A percentile compares a stretch with the other conserved stretches of the same genome.
Evolutionary conservation across 2,113 vertebrate species (phyloP).

Genomic region (Girardinichthys multiradiatus): DNA sequence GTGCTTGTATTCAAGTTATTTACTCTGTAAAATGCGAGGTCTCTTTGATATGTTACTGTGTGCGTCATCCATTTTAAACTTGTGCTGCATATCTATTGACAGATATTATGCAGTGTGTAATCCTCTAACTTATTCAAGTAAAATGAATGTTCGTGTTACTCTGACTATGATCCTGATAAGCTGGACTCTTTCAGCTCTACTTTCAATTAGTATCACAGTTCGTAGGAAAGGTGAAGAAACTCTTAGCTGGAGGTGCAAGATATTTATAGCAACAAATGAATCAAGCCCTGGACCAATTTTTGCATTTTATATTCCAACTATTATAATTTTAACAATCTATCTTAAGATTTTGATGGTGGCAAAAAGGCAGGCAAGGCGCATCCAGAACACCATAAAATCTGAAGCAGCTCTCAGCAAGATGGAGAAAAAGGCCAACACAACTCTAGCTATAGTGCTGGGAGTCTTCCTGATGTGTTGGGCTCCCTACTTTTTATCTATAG

Average conservation of each 20-base stretch:
- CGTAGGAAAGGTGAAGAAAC: not conserved
- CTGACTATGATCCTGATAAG: not conserved
- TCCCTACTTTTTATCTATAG: conserved; percentile 24
- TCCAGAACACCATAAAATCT: conserved; percentile 10
- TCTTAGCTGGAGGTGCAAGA: not conserved
- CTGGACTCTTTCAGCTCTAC: not conserved
- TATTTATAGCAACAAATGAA: not conserved
- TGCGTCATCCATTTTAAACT: not conserved
- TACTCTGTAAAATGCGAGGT: not conserved
- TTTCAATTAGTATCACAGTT: not conserved
- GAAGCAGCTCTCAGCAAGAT: conserved; percentile 1
- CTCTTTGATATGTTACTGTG: not conserved
- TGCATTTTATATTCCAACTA: conserved; percentile 5
- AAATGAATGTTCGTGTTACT: not conserved
- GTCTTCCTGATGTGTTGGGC: conserved; percentile 30
- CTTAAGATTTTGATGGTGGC: conserved; percentile 21
- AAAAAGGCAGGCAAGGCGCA: conserved; percentile 11
- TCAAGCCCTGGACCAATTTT: not conserved
- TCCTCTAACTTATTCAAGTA: conserved; percentile 9
- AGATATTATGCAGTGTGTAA: conserved; percentile 24
- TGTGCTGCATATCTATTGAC: conserved; percentile 30
- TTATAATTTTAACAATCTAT: conserved; percentile 18
- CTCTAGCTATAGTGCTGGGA: conserved; percentile 31
- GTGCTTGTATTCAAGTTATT: not conserved
- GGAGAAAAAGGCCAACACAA: conserved; percentile 36